phyloP scores from a whole-genome alignment of 2,113 vertebrate species.

The Promerops cafer region DNA sequence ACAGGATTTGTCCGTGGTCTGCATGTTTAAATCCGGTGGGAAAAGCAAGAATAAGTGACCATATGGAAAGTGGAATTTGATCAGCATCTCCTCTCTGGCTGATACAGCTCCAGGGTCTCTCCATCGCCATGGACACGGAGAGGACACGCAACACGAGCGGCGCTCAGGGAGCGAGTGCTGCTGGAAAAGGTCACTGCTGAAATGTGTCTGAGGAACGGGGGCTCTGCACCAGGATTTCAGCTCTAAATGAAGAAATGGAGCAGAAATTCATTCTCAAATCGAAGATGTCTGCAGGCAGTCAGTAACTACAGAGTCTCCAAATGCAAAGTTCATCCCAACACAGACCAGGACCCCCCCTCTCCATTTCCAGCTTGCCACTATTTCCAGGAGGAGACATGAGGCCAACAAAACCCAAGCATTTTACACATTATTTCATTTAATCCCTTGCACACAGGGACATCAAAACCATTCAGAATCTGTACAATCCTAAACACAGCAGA shows the following conservation, averaged over 20 bases:
- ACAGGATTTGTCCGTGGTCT: neutral
- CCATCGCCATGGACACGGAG: neutral
- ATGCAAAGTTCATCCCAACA: neutral
- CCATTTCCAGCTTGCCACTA: neutral
- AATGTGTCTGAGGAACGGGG: neutral
- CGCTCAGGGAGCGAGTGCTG: accelerated
- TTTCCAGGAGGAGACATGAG: neutral
- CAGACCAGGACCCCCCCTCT: accelerated
- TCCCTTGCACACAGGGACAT: accelerated
- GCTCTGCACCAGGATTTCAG: neutral
- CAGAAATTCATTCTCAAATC: neutral
- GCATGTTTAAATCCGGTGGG: accelerated
- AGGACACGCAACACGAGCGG: neutral
- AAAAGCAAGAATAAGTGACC: neutral
- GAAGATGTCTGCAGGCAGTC: neutral
- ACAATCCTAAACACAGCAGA: neutral
- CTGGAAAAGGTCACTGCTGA: neutral
- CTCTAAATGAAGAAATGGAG: accelerated
- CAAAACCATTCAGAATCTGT: neutral
- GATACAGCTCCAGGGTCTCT: neutral
- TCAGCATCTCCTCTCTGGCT: neutral
- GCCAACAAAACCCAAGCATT: neutral
- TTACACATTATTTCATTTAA: neutral
- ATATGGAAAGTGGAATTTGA: neutral
- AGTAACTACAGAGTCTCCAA: neutral